phyloP scores from a whole-genome alignment of 1,140 invertebrate species.

The Drosophila rufa region DNA sequence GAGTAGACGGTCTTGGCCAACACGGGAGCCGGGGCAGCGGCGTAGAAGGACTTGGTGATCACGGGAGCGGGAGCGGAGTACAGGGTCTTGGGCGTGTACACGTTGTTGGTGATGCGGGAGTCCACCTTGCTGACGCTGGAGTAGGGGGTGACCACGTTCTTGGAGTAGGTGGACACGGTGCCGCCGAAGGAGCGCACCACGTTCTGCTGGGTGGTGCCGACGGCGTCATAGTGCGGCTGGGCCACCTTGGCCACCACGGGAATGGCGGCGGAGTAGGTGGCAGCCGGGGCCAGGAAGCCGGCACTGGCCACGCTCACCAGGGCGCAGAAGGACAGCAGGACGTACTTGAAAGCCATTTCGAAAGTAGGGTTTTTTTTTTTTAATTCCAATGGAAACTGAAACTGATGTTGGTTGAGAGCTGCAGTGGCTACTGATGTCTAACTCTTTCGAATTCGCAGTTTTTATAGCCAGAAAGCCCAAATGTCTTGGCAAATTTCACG shows the following conservation, averaged over 20 bases:
- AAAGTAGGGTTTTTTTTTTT: neutral
- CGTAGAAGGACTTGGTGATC: conserved; percentile 64
- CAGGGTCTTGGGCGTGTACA: conserved; percentile 82
- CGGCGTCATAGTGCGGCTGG: conserved; percentile 85
- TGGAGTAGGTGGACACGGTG: conserved; percentile 87
- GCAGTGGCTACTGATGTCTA: conserved; percentile 65
- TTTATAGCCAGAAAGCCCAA: conserved; percentile 60
- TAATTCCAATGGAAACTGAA: neutral
- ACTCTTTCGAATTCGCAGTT: conserved; percentile 29
- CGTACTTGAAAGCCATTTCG: conserved; percentile 84
- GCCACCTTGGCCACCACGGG: conserved; percentile 82
- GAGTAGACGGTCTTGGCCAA: conserved; percentile 73
- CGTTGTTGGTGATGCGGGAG: conserved; percentile 88
- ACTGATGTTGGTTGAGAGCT: conserved; percentile 49
- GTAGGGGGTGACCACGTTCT: conserved; percentile 88
- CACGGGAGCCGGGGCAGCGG: conserved; percentile 86
- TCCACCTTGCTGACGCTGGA: conserved; percentile 88
- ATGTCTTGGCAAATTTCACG: conserved; percentile 69
- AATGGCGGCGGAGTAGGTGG: conserved; percentile 62
- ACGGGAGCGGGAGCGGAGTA: conserved; percentile 77
- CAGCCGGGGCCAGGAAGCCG: conserved; percentile 73
- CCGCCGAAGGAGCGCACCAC: conserved; percentile 87
- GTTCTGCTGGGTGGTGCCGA: conserved; percentile 87
- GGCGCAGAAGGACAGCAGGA: conserved; percentile 85
- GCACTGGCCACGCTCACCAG: conserved; percentile 85